phyloP scores from a whole-genome alignment of 2,113 vertebrate species.

The Centropus bengalensis region DNA sequence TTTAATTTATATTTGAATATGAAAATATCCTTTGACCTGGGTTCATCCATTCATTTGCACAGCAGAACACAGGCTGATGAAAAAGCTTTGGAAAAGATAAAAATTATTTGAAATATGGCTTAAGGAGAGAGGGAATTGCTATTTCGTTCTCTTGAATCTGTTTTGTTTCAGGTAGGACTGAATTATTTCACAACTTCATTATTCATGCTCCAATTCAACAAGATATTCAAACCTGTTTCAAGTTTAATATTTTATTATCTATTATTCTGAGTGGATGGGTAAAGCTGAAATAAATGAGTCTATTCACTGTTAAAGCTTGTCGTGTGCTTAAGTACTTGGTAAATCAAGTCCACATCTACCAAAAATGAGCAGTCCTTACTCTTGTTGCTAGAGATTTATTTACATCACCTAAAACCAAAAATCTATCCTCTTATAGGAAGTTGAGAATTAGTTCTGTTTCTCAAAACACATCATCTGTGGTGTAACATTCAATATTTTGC shows the following conservation, averaged over 20 bases:
- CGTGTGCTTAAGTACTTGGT: not conserved
- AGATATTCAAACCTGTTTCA: slow-evolving; percentile 19
- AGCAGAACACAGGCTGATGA: not conserved
- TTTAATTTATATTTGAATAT: not conserved
- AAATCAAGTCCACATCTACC: not conserved
- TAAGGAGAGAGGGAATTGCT: not conserved
- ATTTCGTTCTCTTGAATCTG: slow-evolving; percentile 7
- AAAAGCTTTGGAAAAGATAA: not conserved
- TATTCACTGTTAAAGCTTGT: slow-evolving; percentile 3
- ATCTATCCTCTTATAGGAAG: not conserved
- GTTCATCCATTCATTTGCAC: not conserved
- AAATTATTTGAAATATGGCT: not conserved
- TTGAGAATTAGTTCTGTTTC: not conserved
- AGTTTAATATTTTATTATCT: slow-evolving; percentile 53
- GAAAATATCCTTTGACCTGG: not conserved
- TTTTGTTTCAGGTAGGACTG: slow-evolving; percentile 36
- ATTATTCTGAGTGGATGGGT: slow-evolving; percentile 1
- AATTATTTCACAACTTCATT: slow-evolving; percentile 42
- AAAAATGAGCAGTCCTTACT: not conserved
- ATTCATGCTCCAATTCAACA: slow-evolving; percentile 13
- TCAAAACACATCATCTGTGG: not conserved
- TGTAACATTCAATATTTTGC: not conserved
- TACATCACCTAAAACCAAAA: not conserved
- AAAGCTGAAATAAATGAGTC: slow-evolving; percentile 37
- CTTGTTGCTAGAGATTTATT: not conserved